phyloP scores from a whole-genome alignment of 2,888 invertebrate species.

The Diaphora mendica region DNA sequence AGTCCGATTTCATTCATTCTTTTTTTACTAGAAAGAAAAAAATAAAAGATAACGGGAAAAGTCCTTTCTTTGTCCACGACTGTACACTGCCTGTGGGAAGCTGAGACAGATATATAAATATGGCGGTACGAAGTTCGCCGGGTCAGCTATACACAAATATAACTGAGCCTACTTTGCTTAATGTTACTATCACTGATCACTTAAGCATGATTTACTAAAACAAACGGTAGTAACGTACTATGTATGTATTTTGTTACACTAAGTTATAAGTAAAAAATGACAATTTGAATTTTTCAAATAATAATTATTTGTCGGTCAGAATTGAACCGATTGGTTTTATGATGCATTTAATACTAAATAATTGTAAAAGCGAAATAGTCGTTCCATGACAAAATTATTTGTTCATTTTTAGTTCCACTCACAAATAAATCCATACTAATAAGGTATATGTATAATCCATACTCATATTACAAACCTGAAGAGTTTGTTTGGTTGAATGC shows the following conservation, averaged over 20 bases:
- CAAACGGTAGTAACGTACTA: constrained; percentile 22
- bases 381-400: background rate
- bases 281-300: background rate
- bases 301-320: background rate
- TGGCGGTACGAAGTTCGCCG: too few relatives aligned
- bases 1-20: too few relatives aligned
- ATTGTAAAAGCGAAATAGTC: too few relatives aligned
- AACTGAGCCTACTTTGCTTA: constrained; percentile 61
- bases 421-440: background rate
- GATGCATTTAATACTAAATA: background rate
- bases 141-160: constrained; percentile 59
- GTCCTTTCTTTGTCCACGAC: too few relatives aligned
- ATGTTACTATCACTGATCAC: constrained; percentile 47
- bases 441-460: background rate
- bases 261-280: constrained; percentile 16
- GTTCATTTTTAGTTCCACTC: background rate
- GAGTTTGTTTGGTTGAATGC: too few relatives aligned
- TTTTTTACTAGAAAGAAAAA: too few relatives aligned
- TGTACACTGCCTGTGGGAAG: too few relatives aligned
- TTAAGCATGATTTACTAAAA: constrained; percentile 31
- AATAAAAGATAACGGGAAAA: too few relatives aligned
- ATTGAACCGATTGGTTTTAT: background rate
- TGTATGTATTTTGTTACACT: constrained; percentile 31
- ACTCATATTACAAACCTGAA: too few relatives aligned
- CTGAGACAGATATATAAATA: too few relatives aligned